These are phyloP conservation scores for Littorina saxatilis DNA, from an alignment of 1,140 invertebrate genomes.

Conservation along the genomic window DNA sequence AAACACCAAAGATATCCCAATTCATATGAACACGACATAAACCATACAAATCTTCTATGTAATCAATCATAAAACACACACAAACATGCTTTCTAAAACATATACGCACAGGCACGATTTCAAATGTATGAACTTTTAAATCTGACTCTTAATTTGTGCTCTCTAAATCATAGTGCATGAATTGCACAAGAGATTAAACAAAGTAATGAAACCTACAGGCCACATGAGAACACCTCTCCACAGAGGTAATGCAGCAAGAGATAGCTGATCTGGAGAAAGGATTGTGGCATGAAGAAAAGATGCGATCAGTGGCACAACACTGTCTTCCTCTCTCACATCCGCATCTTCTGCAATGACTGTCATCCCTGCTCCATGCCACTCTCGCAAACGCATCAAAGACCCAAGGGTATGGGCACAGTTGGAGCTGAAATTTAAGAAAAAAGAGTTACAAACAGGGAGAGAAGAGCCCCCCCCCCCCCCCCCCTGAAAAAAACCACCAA, in stretches of 20 bases:
- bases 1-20: no score
- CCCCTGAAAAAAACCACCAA: no score
- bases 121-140: no score
- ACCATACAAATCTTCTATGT: no score
- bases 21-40: no score
- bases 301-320: not conserved
- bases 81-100: no score
- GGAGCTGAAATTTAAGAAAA: constrained; percentile 1
- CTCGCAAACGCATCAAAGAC: constrained; percentile 6
- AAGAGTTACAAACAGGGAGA: not conserved
- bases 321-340: not conserved
- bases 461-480: no score
- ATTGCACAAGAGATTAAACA: no score
- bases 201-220: constrained; percentile 18
- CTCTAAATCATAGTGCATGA: no score
- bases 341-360: not conserved
- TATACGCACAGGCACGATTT: no score
- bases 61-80: no score
- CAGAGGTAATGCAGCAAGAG: not conserved
- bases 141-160: no score
- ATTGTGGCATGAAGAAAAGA: not conserved
- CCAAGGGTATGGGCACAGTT: not conserved
- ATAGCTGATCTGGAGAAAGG: not conserved
- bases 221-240: not conserved
- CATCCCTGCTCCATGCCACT: not conserved